Conservation (phyloP, 2,113 vertebrate genomes). For the Indicator indicator region DNA sequence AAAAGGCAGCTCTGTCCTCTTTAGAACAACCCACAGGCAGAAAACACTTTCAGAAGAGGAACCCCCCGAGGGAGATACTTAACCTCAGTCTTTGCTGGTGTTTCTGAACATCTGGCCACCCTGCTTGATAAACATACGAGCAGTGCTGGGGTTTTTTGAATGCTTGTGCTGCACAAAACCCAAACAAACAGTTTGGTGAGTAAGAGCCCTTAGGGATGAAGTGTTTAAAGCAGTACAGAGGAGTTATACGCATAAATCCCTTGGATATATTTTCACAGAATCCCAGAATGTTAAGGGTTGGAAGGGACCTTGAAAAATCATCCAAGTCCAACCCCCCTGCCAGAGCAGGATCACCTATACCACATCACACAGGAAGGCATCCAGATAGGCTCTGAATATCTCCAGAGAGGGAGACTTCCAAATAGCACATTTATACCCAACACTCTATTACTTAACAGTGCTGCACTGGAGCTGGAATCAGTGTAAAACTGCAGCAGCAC, state of each 20-base stretch:
- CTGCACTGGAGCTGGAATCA: neutral
- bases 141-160: neutral
- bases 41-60: slow-evolving; percentile 20
- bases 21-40: neutral
- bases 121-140: neutral
- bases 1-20: neutral
- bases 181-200: neutral
- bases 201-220: neutral
- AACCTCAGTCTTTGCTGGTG: slow-evolving; percentile 1
- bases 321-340: too few relatives aligned
- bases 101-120: slow-evolving; percentile 11
- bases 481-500: neutral
- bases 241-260: neutral
- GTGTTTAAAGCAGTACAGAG: neutral
- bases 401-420: too few relatives aligned
- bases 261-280: neutral
- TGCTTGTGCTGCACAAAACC: neutral
- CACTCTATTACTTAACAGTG: neutral
- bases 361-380: too few relatives aligned
- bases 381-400: too few relatives aligned
- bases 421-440: neutral
- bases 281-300: too few relatives aligned
- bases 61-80: neutral
- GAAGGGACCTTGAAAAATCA: too few relatives aligned
- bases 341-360: too few relatives aligned